Base-by-base conservation (phyloP, 2,888 invertebrate genomes). In the Drosophila melanocephala region DNA sequence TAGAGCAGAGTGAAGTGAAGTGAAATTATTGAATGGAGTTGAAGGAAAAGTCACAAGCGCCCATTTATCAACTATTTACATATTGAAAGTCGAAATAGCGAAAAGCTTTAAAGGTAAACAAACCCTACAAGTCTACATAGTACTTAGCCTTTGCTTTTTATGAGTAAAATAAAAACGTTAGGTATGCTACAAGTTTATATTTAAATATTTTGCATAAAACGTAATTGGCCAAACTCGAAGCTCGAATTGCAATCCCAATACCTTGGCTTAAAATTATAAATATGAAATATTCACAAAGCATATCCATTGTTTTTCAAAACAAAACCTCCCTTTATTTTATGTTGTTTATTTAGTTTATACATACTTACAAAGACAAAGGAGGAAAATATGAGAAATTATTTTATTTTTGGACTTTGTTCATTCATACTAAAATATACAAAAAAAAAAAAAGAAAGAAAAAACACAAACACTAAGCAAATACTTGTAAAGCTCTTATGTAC, bases 261-360 rank as follows among this genome's bases (percentile, higher is more conserved):
- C 53, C 50, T 77, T 70, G 83, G 75, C 78, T 72, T 69, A 74
- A 73, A 70, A 70, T 80, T 72, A 79, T 70, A 74, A 71, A 76
- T 76, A 74, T 67, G 63, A 75, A 77, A 72, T 75, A 90, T 75
- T 90, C 87, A 81, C 73, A 76, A 83, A 86, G 90, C 90, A 90
- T 90, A 87, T 87, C 87, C 87, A 87, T 84, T 90, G 89, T 87
- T 90, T 87, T 84, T 89, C 60, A 87, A 90, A 87, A 87, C 89
- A 83, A 74, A 79, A 77, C 74, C 59, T 55, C 30, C 65, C 64
- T 44, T 65, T 69, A 72, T 47, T 77, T 74, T 75, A 75, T 70
- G 79, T 80, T 78, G 77, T 80, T 83, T 60, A 80, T 76, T 82
- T 75, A 80, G 74, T 76, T 80, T 56, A 83, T 83, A 79, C 64